Evolutionary conservation across 1,140 invertebrate genomes (phyloP), one percentile per base, ranked within the genome.

Genomic region (Ladona fulva): DNA sequence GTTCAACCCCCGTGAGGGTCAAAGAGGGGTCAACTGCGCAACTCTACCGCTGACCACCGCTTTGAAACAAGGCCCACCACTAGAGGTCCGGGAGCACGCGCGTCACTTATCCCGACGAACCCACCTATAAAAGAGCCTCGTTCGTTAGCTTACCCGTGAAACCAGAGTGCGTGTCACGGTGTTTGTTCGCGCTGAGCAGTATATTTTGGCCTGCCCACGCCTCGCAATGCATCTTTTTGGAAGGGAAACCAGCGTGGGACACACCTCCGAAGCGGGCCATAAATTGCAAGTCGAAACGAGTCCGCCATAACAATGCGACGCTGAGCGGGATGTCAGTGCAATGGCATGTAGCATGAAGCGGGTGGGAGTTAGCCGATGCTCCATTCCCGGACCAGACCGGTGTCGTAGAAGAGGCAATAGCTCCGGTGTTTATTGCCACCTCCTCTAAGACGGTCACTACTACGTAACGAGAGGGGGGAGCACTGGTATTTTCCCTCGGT

Each of bases 91-190:
- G 52, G 52, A 66, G 52, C 52, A 6, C 52, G 52, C 52, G 52
- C 52, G 52, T 66, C 52, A 66, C 52, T 52, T 52, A 52, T 52
- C 52, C n/a, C 52, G 52, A 22, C 14, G 52, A 66, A 3, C 52
- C 52, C 52, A 66, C 52, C n/a, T 66, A 66, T 66, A 66, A 66
- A 66, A 66, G 52, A 66, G 52, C 52, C 52, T 66, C 52, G 52
- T 66, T 66, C 52, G 52, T 66, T 66, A 66, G 52, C 52, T 12
- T 66, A 66, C 52, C 52, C 52, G 52, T 66, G 52, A 66, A 66
- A 66, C 52, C 52, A 22, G 52, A 66, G 52, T 66, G 52, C 52
- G 52, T 66, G 52, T 66, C 52, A 66, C 52, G 52, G 52, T 66
- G 52, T 66, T 66, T 66, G 52, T 66, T 66, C 52, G 52, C 52